Evolutionary conservation across 2,888 invertebrate genomes (phyloP), one percentile per base, ranked within the genome.

Genomic region (Monopis laevigella): DNA sequence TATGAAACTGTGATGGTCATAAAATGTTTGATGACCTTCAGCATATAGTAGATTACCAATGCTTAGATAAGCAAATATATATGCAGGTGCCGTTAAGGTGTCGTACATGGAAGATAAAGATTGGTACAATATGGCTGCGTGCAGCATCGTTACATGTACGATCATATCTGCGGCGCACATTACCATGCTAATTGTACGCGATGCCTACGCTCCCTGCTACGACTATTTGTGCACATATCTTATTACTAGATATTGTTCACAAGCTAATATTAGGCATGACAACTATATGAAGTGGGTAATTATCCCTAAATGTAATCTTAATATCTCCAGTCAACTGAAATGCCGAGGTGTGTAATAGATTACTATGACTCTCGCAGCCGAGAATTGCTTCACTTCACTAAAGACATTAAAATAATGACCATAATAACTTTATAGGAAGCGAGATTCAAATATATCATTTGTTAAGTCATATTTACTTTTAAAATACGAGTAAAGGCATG

Each of bases 151-250:
- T 71, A 74, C 69, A 26, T 24, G 32, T 53, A 61, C 58, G 77
- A 75, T 77, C 69, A 70, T 77, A 77, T 80, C 78, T 62, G 54
- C 62, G 57, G 56, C 62, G 59, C 67, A 73, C 71, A 80, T 78
- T 80, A 74, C 68, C 75, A 78, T 78, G 71, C 70, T 75, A 77
- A 80, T 77, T 74, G 73, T 67, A 12, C 16, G 56, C 65, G 62
- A 58, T 34, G 34, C 32, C 32, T 32, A 32, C 32, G 17, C 32
- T 32, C 10, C 14, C 17, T 21, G 5, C 6, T 21, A 21, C 8
- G 24, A 7, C 24, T 8, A 21, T 7, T 7, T 5, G 24, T 21
- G 29, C 29, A 7, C 12, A 29, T 12, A 29, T 29, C 6, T 3
- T 10, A 17, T 28, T n/a, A 7, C 6, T 17, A 32, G 14, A 32